Percentiles rank a stretch among this genome's conserved stretches.
Conservation (phyloP, 2,797 vertebrate species). For the Borostomias antarcticus region DNA sequence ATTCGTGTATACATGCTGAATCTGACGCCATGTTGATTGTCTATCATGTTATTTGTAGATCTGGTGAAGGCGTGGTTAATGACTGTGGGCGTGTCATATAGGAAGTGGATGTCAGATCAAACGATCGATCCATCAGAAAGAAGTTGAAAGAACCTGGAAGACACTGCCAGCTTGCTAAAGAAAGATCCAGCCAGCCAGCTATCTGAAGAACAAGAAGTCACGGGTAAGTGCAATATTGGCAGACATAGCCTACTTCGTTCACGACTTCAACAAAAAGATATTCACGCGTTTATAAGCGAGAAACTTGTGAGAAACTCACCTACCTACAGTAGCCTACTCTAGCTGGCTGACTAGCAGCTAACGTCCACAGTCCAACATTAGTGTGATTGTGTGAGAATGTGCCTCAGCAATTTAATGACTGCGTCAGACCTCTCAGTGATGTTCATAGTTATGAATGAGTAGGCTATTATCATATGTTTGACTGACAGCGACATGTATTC, state of each 20-base stretch:
- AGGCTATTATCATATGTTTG: not conserved
- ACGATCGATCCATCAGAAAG: not conserved
- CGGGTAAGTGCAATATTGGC: constrained; percentile 23
- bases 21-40: too few relatives aligned
- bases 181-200: not conserved
- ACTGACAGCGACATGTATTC: not conserved
- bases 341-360: constrained; percentile 24
- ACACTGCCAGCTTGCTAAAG: too few relatives aligned
- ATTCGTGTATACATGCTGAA: too few relatives aligned
- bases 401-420: not conserved
- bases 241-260: not conserved
- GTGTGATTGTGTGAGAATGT: not conserved
- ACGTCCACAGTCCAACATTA: constrained; percentile 1
- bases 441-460: not conserved
- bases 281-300: not conserved
- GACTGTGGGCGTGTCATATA: not conserved
- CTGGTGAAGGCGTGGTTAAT: constrained; percentile 37
- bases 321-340: too few relatives aligned
- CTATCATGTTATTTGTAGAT: constrained; percentile 47
- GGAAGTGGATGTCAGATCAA: constrained; percentile 26
- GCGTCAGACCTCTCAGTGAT: not conserved
- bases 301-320: constrained; percentile 15
- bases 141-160: too few relatives aligned
- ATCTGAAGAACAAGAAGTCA: not conserved
- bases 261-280: not conserved